phyloP scores from a whole-genome alignment of 2,888 invertebrate species.

The Netelia melanura region DNA sequence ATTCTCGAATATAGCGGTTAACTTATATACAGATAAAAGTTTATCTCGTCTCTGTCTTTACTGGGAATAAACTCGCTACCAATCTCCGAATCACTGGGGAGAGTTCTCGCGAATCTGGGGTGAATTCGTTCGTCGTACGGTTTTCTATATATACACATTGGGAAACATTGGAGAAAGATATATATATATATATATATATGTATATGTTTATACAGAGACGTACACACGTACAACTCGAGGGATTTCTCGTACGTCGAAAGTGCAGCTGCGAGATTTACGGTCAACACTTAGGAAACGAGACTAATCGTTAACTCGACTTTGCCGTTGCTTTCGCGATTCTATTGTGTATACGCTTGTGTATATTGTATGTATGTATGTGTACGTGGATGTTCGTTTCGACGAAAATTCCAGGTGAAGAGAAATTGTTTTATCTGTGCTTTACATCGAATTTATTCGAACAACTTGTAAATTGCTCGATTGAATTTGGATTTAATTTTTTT shows the following conservation, averaged over 20 bases:
- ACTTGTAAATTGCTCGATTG: too few relatives aligned
- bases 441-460: too few relatives aligned
- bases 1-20: conserved; percentile 24
- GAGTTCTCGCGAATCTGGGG: conserved; percentile 32
- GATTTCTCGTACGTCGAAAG: conserved; percentile 23
- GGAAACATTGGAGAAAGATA: too few relatives aligned
- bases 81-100: conserved; percentile 24
- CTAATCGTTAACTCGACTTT: conserved; percentile 8
- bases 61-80: conserved; percentile 29
- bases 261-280: conserved; percentile 39
- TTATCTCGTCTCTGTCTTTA: conserved; percentile 30
- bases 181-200: too few relatives aligned
- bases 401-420: too few relatives aligned
- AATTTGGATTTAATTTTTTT: too few relatives aligned
- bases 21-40: background rate
- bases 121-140: background rate
- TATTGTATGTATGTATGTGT: background rate
- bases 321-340: conserved; percentile 4
- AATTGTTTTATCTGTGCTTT: too few relatives aligned
- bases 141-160: background rate
- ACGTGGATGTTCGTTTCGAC: too few relatives aligned
- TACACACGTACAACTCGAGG: background rate
- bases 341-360: background rate
- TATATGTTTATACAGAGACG: background rate
- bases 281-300: conserved; percentile 27